Evolutionary conservation across 2,888 invertebrate species (phyloP).

Genomic region (Scaptodrosophila latifasciaeformis): DNA sequence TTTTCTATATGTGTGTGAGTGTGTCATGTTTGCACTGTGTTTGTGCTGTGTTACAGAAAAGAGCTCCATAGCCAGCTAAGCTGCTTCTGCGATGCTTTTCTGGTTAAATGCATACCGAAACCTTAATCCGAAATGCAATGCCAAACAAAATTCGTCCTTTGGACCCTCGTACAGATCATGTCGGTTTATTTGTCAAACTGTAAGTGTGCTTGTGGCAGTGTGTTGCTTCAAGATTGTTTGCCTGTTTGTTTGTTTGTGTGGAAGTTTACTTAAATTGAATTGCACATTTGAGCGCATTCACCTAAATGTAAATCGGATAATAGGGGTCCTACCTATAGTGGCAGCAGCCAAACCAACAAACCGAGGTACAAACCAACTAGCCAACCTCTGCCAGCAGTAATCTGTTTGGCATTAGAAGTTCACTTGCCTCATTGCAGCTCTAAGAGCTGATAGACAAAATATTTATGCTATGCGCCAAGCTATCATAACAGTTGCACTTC

Average conservation of each 20-base stretch:
- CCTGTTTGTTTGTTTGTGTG: slow-evolving; percentile 31
- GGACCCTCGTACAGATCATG: slow-evolving; percentile 4
- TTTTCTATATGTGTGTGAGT: slow-evolving; percentile 21
- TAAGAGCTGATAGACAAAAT: background rate
- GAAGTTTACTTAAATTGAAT: slow-evolving; percentile 65
- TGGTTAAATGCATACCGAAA: slow-evolving; percentile 61
- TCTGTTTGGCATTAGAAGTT: slow-evolving; percentile 62
- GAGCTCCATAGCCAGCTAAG: slow-evolving; percentile 35
- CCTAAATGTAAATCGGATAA: slow-evolving; percentile 69
- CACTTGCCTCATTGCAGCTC: background rate
- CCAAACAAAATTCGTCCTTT: background rate
- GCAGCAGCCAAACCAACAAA: slow-evolving; percentile 35
- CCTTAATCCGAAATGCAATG: slow-evolving; percentile 16
- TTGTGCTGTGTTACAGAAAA: slow-evolving; percentile 13
- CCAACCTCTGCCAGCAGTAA: slow-evolving; percentile 41
- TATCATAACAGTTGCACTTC: slow-evolving; percentile 64
- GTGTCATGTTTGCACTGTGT: slow-evolving; percentile 8
- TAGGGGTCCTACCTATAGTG: slow-evolving; percentile 53
- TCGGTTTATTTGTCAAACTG: background rate
- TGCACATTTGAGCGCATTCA: slow-evolving; percentile 71
- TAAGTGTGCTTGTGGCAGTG: slow-evolving; percentile 5
- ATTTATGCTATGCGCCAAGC: slow-evolving; percentile 32
- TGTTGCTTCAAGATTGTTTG: slow-evolving; percentile 3
- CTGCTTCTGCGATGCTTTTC: slow-evolving; percentile 64
- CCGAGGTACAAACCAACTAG: slow-evolving; percentile 9